Conservation (phyloP, 2,797 vertebrate species). For the Salmo trutta region DNA sequence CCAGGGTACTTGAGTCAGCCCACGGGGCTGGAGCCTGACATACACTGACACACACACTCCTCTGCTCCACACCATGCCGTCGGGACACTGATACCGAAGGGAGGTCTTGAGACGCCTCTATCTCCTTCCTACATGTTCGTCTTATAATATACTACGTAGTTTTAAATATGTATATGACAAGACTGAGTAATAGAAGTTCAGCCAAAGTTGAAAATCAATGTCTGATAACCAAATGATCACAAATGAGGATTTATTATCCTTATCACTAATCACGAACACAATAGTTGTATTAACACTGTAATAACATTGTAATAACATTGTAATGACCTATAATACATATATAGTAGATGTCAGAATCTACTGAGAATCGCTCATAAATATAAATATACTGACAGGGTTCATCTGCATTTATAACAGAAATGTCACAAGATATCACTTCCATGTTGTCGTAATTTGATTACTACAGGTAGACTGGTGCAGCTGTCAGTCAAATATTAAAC, state of each 20-base stretch:
- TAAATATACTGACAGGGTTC: constrained; percentile 52
- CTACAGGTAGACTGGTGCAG: constrained; percentile 66
- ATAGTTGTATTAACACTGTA: not conserved
- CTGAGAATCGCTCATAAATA: constrained; percentile 46
- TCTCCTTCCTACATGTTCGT: not conserved
- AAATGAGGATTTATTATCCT: not conserved
- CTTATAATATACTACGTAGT: not conserved
- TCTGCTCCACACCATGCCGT: not conserved
- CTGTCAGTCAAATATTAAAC: constrained; percentile 68
- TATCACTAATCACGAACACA: not conserved
- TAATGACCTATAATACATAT: not conserved
- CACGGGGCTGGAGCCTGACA: constrained; percentile 25
- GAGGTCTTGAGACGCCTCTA: too few relatives aligned
- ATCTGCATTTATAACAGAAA: constrained; percentile 72
- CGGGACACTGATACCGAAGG: constrained; percentile 1
- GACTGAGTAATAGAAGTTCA: not conserved
- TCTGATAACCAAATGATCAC: not conserved
- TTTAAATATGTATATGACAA: not conserved
- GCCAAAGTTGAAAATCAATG: not conserved
- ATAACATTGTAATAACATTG: not conserved
- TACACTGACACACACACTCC: constrained; percentile 25
- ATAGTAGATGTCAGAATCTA: constrained; percentile 58
- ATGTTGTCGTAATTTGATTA: constrained; percentile 74
- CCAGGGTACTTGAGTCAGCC: constrained; percentile 25
- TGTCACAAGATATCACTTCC: constrained; percentile 67